Evolutionary conservation across 2,113 vertebrate genomes (phyloP), one percentile per base, ranked within the genome.

Genomic region (Sebastes fasciatus): DNA sequence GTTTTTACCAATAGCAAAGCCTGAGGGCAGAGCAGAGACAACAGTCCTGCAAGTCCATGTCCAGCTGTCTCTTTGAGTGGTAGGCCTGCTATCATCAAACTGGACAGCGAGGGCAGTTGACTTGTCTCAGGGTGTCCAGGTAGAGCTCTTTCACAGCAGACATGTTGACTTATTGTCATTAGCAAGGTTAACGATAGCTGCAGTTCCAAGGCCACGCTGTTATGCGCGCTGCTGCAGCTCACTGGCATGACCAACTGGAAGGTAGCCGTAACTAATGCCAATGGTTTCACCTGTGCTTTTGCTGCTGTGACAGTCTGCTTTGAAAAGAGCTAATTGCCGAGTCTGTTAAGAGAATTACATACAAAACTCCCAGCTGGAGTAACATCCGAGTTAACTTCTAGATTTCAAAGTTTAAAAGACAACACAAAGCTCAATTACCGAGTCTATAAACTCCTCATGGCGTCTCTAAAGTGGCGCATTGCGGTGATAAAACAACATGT

Each of bases 401-500:
- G 21, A 58, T 61, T 62, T 76, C 54, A 77, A 73, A 55, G 72
- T 52, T 58, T 4, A 34, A 78, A 55, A 52, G 21, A 74, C 40
- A 74, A 54, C 58, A 42, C 13, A 60, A 13, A 69, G 19, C 66
- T 58, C 60, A 83, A 46, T 75, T 63, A 81, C 34, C 4, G 6
- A 62, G 79, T 74, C 63, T 64, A 57, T 81, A 63, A 78, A 79
- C 8, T 51, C 13, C 34, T 80, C 14, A 69, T 57, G 42, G 42
- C 19, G 34, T 34, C 34, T 34, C 34, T 34, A 51, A 63, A 54
- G 52, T 13, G n/a, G 11, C 2, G 8, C 26, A 9, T 8, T 64
- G 52, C 1, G 17, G 70, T 51, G 46, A 79, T 86, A 61, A 79
- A 74, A 83, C 79, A 82, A 66, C 76, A 68, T 73, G 61, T 54